Evolutionary conservation across 2,113 vertebrate species (phyloP).

Genomic region (Chaenogobius annularis): DNA sequence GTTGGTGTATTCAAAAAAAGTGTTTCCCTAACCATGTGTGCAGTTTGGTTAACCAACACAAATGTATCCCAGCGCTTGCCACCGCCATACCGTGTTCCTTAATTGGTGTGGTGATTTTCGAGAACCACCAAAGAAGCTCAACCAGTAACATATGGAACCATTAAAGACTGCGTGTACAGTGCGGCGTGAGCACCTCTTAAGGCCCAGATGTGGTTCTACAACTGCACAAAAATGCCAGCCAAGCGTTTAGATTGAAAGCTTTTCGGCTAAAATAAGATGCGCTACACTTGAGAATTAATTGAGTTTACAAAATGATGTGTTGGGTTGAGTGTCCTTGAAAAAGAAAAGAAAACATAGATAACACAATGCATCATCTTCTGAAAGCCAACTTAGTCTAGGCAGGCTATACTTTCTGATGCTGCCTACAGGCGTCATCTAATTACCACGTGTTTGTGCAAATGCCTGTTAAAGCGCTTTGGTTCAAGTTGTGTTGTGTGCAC

Average conservation of each 20-base stretch:
- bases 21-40: conserved; percentile 14
- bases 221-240: conserved; percentile 43
- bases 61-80: conserved; percentile 29
- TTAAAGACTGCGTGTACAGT: conserved; percentile 6
- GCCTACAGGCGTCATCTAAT: neutral
- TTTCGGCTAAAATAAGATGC: neutral
- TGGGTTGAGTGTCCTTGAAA: neutral
- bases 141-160: conserved; percentile 24
- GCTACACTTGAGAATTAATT: neutral
- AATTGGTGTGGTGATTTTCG: conserved; percentile 57
- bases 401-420: neutral
- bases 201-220: conserved; percentile 60
- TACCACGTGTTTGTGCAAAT: neutral
- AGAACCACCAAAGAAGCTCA: conserved; percentile 58
- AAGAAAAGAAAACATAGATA: neutral
- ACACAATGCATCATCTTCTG: neutral
- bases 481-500: neutral
- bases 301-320: neutral
- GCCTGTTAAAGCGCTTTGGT: neutral
- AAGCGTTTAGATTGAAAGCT: conserved; percentile 33
- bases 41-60: conserved; percentile 38
- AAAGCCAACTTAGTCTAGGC: neutral
- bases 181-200: conserved; percentile 34
- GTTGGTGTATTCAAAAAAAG: neutral
- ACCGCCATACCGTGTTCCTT: conserved; percentile 40